Percentiles rank a stretch among this genome's conserved stretches.
phyloP scores from a whole-genome alignment of 2,797 vertebrate species.

The Darevskia mixta region DNA sequence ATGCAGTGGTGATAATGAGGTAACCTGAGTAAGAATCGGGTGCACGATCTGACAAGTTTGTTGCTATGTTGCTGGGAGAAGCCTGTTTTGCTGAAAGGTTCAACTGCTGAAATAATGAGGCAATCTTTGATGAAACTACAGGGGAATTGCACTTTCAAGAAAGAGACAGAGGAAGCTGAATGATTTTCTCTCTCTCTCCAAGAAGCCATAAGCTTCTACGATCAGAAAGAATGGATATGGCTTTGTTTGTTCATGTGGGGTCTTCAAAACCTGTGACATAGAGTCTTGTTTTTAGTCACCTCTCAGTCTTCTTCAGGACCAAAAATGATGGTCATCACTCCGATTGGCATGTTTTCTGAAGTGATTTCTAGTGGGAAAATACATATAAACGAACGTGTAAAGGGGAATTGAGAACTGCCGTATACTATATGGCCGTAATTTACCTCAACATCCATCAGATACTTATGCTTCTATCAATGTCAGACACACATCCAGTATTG shows the following conservation, averaged over 20 bases:
- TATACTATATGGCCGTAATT: neutral
- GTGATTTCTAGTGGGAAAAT: neutral
- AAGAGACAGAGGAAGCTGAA: neutral
- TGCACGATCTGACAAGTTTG: slow-evolving; percentile 14
- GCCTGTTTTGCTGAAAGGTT: slow-evolving; percentile 5
- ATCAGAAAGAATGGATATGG: slow-evolving; percentile 1
- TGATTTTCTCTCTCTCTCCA: slow-evolving; percentile 21
- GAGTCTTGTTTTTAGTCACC: neutral
- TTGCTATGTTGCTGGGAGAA: slow-evolving; percentile 2
- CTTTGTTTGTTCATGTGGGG: neutral
- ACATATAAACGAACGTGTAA: neutral
- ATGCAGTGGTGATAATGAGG: slow-evolving; percentile 5
- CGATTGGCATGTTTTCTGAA: neutral
- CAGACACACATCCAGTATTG: neutral
- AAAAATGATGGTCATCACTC: neutral
- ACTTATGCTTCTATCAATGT: neutral
- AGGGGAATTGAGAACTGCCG: neutral
- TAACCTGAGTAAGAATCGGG: slow-evolving; percentile 11
- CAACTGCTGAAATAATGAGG: slow-evolving; percentile 27
- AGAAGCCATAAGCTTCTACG: neutral
- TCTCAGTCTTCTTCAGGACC: neutral
- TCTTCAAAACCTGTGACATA: neutral
- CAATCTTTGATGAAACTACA: slow-evolving; percentile 10
- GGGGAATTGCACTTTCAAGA: neutral
- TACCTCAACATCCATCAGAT: neutral